Evolutionary conservation across 2,113 vertebrate genomes (phyloP).

Genomic region (Laterallus jamaicensis): DNA sequence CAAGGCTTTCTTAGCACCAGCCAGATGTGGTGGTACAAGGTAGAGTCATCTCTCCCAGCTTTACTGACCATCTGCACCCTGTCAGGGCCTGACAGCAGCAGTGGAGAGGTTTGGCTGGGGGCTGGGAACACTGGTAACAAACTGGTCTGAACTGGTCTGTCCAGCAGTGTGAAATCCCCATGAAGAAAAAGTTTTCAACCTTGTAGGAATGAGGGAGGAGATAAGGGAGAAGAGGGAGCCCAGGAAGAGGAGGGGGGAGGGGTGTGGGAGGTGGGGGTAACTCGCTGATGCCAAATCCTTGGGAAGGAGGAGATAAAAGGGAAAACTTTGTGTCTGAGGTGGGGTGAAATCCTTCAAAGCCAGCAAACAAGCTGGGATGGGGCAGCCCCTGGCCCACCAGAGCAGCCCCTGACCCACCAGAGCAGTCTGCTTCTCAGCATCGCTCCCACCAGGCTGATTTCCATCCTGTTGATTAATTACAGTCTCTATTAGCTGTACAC

Average conservation of each 20-base stretch:
- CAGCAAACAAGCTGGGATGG: fast-evolving
- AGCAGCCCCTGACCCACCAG: background rate
- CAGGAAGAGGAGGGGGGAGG: background rate
- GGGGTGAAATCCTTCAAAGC: background rate
- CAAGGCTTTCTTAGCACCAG: fast-evolving
- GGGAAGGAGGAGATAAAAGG: background rate
- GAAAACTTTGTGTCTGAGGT: fast-evolving
- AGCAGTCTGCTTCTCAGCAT: background rate
- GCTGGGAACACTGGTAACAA: background rate
- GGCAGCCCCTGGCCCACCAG: background rate
- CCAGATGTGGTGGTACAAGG: fast-evolving
- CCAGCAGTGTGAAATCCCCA: background rate
- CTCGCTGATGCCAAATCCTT: fast-evolving
- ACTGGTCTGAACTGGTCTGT: background rate
- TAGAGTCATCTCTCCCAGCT: background rate
- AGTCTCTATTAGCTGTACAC: background rate
- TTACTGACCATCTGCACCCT: background rate
- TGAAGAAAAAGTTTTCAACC: fast-evolving
- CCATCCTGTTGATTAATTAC: background rate
- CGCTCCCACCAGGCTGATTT: background rate
- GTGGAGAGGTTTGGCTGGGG: background rate
- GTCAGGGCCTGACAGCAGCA: background rate
- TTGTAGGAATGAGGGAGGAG: background rate
- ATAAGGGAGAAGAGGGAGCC: background rate
- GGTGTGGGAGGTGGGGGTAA: background rate